A percentile compares a stretch with the other conserved stretches of the same genome.
phyloP scores from a whole-genome alignment of 2,888 invertebrate species.

The Plagodis pulveraria region DNA sequence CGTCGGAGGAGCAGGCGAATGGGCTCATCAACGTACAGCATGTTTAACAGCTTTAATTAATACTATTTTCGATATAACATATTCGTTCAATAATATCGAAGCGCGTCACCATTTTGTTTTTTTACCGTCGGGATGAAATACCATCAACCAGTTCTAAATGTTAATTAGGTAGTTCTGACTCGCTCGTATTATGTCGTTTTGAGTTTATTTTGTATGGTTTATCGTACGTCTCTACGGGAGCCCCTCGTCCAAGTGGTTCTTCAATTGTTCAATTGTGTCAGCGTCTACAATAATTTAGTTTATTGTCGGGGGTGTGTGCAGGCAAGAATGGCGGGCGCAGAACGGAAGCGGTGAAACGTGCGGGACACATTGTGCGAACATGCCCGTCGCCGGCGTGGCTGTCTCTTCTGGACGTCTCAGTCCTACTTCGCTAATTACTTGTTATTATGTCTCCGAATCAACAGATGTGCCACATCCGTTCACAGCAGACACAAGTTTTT shows the following conservation, averaged over 20 bases:
- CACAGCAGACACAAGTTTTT: conserved; percentile 42
- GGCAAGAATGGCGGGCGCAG: conserved; percentile 43
- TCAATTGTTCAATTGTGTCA: conserved; percentile 48
- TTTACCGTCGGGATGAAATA: conserved; percentile 38
- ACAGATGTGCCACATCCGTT: conserved; percentile 83
- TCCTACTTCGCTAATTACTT: conserved; percentile 77
- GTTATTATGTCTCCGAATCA: conserved; percentile 76
- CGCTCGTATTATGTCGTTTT: conserved; percentile 20
- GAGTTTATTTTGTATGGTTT: conserved; percentile 33
- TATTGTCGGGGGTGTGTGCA: conserved; percentile 40
- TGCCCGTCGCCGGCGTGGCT: conserved; percentile 38
- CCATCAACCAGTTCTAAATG: conserved; percentile 39
- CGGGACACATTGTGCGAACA: conserved; percentile 81
- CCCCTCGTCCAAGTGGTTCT: conserved; percentile 34
- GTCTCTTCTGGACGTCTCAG: conserved; percentile 52
- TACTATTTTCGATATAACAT: conserved; percentile 50
- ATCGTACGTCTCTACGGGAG: conserved; percentile 24
- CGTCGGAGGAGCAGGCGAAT: conserved; percentile 63
- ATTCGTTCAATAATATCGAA: conserved; percentile 35
- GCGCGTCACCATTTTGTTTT: conserved; percentile 36
- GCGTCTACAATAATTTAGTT: conserved; percentile 45
- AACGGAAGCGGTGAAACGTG: conserved; percentile 73
- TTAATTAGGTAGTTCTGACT: conserved; percentile 36
- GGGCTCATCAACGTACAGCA: conserved; percentile 68
- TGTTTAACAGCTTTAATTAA: conserved; percentile 59